Conservation (phyloP, 1,140 invertebrate species). For the Drosophila setifemur region DNA sequence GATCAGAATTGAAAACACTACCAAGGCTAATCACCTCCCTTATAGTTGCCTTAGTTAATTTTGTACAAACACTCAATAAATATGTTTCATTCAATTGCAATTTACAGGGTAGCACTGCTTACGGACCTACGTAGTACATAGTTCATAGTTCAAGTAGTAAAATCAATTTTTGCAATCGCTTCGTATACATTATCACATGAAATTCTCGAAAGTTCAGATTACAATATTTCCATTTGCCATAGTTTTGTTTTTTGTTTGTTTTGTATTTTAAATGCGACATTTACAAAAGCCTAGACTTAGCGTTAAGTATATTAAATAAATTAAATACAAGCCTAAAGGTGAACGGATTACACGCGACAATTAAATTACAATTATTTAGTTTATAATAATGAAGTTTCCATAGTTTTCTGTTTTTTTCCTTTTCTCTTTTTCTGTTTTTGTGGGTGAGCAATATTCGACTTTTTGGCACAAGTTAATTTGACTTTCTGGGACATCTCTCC, state of each 20-base stretch:
- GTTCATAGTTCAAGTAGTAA: slow-evolving; percentile 44
- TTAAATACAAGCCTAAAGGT: slow-evolving; percentile 64
- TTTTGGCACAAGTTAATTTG: slow-evolving; percentile 77
- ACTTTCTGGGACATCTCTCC: slow-evolving; percentile 36
- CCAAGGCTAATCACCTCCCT: neutral
- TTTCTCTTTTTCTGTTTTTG: slow-evolving; percentile 4
- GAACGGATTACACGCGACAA: slow-evolving; percentile 37
- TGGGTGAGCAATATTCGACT: slow-evolving; percentile 75
- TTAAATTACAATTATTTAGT: slow-evolving; percentile 55
- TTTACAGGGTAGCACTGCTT: slow-evolving; percentile 42
- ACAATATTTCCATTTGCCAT: slow-evolving; percentile 16
- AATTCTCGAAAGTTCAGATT: slow-evolving; percentile 74
- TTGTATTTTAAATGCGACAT: slow-evolving; percentile 73
- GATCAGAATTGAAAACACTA: neutral
- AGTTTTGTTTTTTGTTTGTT: slow-evolving; percentile 48
- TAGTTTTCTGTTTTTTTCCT: neutral
- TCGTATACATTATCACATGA: slow-evolving; percentile 82
- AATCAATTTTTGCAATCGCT: slow-evolving; percentile 43
- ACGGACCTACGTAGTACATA: slow-evolving; percentile 20
- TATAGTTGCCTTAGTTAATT: slow-evolving; percentile 28
- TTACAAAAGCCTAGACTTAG: slow-evolving; percentile 74
- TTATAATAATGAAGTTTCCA: slow-evolving; percentile 17
- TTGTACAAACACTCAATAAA: slow-evolving; percentile 54
- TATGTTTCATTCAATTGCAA: slow-evolving; percentile 32
- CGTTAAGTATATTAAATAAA: slow-evolving; percentile 59